Base-by-base conservation (phyloP, 2,888 invertebrate species). In the Eubasilissa splendida region DNA sequence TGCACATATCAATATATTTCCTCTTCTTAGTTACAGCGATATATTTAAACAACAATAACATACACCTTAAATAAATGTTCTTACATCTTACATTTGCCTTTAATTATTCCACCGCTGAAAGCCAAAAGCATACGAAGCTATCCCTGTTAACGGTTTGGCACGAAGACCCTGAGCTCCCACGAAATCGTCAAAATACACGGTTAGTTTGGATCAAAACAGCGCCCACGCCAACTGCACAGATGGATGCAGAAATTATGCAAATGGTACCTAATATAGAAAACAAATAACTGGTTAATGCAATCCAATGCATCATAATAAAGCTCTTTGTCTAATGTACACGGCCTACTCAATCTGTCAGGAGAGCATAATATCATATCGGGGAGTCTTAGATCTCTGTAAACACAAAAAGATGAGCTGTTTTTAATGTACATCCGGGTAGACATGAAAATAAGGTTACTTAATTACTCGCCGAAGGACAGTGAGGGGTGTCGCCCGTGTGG, bases 161-260 rank as follows among this genome's bases (percentile, higher is more conserved):
- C 63, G 22, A 63, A 63, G 63, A 22, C 7, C 9, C 7, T 63
- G 22, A 4, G 22, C 42, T 42, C 63, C 63, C 63, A 63, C 63
- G 63, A 2, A 22, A 63, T 63, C 63, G 63, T 63, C 63, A 63
- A 63, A 63, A 50, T 66, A 42, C 66, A 66, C 42, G 66, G 33
- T 42, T 66, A n/a, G 42, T 66, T 66, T 42, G 50, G 33, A 42
- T 8, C 50, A n/a, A 42, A 63, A 63, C n/a, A 12, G 12, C 50
- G 66, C 66, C 66, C n/a, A 66, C 66, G n/a, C 0, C 22, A 9
- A 42, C 12, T 66, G 66, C 66, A 42, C 66, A 66, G 66, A 66
- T 33, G 42, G 66, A 66, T 66, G 66, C 66, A 66, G 66, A 66
- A 14, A 50, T 66, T 66, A 66, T 66, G 66, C 66, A 66, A 50